phyloP scores from a whole-genome alignment of 2,888 invertebrate species.

The Idaea straminata region DNA sequence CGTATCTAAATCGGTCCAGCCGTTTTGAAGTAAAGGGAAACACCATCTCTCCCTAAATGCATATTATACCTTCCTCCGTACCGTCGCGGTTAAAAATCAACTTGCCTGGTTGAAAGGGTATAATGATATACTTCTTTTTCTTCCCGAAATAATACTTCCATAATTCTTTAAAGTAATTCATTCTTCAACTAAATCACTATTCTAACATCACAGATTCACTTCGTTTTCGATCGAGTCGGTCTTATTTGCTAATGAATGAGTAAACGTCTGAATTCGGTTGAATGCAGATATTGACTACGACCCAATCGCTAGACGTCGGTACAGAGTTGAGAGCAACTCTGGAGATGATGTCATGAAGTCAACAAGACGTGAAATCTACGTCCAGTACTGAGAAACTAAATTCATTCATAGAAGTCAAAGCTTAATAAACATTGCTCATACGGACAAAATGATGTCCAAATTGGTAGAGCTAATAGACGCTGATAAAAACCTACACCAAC shows the following conservation, averaged over 20 bases:
- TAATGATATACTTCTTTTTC: constrained; percentile 58
- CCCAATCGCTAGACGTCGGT: constrained; percentile 42
- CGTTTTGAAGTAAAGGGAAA: too few relatives aligned
- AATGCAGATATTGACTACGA: constrained; percentile 59
- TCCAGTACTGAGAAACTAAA: constrained; percentile 50
- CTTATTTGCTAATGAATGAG: constrained; percentile 50
- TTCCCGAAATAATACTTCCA: constrained; percentile 64
- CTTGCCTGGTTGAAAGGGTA: constrained; percentile 71
- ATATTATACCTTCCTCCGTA: too few relatives aligned
- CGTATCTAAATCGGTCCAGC: too few relatives aligned
- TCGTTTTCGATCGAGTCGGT: constrained; percentile 29
- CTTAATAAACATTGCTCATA: background rate
- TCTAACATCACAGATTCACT: constrained; percentile 21
- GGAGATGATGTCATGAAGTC: constrained; percentile 68
- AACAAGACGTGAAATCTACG: constrained; percentile 53
- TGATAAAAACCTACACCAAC: background rate
- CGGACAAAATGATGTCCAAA: constrained; percentile 1
- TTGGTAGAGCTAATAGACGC: background rate
- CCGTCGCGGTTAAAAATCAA: too few relatives aligned
- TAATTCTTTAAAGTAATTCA: constrained; percentile 64
- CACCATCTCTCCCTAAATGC: too few relatives aligned
- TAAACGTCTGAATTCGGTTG: constrained; percentile 62
- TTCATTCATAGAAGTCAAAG: constrained; percentile 22
- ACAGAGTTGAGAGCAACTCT: constrained; percentile 50
- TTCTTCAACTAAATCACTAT: constrained; percentile 13